Base-by-base conservation (phyloP, 2,888 invertebrate species). In the Trichopoda pennipes region DNA sequence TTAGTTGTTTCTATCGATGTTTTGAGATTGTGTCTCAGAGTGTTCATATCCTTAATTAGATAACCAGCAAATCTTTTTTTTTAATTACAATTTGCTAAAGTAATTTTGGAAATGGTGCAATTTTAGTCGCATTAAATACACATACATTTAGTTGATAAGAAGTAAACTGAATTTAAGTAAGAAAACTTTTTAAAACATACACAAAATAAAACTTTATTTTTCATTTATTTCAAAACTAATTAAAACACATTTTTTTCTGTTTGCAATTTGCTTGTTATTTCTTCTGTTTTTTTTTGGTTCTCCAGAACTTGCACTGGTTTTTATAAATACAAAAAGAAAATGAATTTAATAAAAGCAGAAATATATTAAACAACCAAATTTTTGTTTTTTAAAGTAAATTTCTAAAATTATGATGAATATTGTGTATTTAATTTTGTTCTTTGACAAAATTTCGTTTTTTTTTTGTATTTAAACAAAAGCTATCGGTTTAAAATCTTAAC, bases 111-210 rank as follows among this genome's bases (percentile, higher is more conserved):
- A 75, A 75, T 16, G 49, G 75, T 75, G 56, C 14, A 32, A 23
- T 32, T 56, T 38, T 9, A 56, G 10, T 44, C 17, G 21, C 19
- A 47, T 55, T 58, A 73, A 73, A 28, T 28, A 28, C 28, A 28
- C 1, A 66, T 23, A 56, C 38, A 68, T 23, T 14, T 28, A 72
- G 42, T 66, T 78, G 78, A 78, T 79, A 73, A 79, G 72, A 23
- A 73, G 58, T 60, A 79, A 79, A 79, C 79, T 73, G 44, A 66
- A 79, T 79, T 79, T 68, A 68, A 79, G 73, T 47, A 73, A 79
- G 28, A 44, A 60, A 78, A 76, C 55, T 68, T 38, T 38, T 38
- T 53, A 55, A 69, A 63, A 55, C 53, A 74, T 63, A 38, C 66
- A 53, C 51, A 60, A 49, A 68, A 60, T 21, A 61, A 79, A 70